phyloP scores from a whole-genome alignment of 2,113 vertebrate genomes.

The Nestor notabilis region DNA sequence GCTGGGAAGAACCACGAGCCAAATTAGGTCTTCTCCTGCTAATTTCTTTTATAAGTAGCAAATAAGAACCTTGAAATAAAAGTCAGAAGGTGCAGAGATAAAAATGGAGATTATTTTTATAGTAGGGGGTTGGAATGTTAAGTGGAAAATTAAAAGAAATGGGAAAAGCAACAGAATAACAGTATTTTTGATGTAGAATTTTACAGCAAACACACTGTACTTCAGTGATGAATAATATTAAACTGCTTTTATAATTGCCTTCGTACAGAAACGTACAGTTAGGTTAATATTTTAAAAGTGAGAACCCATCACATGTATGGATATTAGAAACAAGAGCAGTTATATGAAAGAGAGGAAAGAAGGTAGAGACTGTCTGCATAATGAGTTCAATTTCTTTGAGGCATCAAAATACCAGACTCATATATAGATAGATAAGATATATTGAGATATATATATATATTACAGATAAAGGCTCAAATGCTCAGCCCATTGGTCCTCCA shows the following conservation, averaged over 20 bases:
- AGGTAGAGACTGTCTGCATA: neutral
- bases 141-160: neutral
- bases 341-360: neutral
- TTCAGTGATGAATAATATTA: neutral
- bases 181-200: neutral
- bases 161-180: neutral
- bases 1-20: neutral
- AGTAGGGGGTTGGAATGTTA: rapidly evolving
- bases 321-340: neutral
- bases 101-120: neutral
- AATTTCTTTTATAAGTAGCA: neutral
- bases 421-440: neutral
- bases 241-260: neutral
- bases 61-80: conserved; percentile 1
- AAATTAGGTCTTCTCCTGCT: neutral
- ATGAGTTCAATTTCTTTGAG: neutral
- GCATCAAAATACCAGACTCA: conserved; percentile 16
- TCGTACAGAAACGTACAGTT: neutral
- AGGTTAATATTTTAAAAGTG: neutral
- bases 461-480: neutral
- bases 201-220: neutral
- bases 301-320: neutral
- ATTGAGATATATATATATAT: neutral
- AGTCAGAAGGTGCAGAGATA: neutral
- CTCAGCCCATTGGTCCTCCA: neutral